Evolutionary conservation across 2,797 vertebrate genomes (phyloP), one percentile per base, ranked within the genome.

Genomic region (Coregonus sp.): DNA sequence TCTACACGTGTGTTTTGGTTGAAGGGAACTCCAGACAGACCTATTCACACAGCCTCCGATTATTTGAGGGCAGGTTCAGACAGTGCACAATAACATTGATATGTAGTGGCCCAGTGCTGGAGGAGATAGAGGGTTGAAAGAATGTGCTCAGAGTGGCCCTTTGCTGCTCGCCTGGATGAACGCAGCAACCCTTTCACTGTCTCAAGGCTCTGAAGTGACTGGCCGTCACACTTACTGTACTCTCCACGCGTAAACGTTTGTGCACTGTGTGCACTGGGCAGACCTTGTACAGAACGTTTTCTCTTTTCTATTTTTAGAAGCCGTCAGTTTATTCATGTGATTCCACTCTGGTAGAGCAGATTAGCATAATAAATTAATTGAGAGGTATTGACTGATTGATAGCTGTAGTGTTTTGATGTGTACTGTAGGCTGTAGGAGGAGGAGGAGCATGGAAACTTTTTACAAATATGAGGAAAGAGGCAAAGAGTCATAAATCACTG

Each of bases 21-120:
- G 37, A 75, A 54, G 70, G 29, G 73, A 78, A 66, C 81, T 65
- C 73, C 80, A 65, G 29, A 72, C 25, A 4, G 69, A 75, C 78
- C 59, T 56, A 67, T 87, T 86, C 75, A 72, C 54, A 15, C 75
- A 71, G 86, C 81, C 76, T 47, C 15, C 20, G 71, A 80, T 75
- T 79, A 81, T 89, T 81, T 88, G 74, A 82, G 84, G 83, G 82
- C 80, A 70, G 0, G 69, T 83, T 90, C 87, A 90, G 87, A 84
- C 88, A 1, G 76, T 71, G 52, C 81, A 78, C 83, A 78, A 89
- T 84, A 71, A 70, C 81, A 67, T 59, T 7, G 81, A 86, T 82
- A 83, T 87, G 85, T 65, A 69, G 82, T 78, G 77, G 89, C 86
- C 80, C 88, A 84, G 79, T 84, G 81, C 81, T 79, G 40, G 61